Evolutionary conservation across 2,888 invertebrate genomes (phyloP), one percentile per base, ranked within the genome.

Genomic region (Margaritifera margaritifera): DNA sequence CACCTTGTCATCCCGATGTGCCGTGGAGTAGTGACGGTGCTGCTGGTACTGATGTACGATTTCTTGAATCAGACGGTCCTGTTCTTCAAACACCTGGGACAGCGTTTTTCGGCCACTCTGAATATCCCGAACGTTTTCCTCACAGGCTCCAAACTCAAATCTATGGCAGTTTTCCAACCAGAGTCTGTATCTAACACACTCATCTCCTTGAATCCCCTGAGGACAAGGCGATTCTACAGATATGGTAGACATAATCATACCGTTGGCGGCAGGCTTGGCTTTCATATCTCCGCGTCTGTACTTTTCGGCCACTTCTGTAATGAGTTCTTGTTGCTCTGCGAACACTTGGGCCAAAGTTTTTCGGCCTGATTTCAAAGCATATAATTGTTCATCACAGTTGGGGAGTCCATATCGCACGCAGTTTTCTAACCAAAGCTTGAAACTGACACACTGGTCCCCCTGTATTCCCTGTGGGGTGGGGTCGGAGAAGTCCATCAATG

Each of bases 161-260:
- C 81, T 74, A 58, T 80, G 78, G 63, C 88, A 88, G 73, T 87
- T 87, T 58, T 85, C 77, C 50, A 86, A 73, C 87, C 87, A 87
- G 1, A 83, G 75, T 70, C 81, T 82, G 72, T 84, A 87, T 54
- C 75, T 73, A 4, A 78, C 85, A 72, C 86, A 86, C 53, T 86
- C 85, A 6, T 81, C 80, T 6, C 87, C 88, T 68, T 88, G 88
- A 20, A 87, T 75, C n/a, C 88, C 88, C 69, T 87, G 86, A 0
- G 87, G 86, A 62, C 85, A 85, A 0, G 86, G 85, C 5, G n/a
- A 25, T 27, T 54, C 11, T 42, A 11, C 42, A 42, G 42, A 42
- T 8, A 42, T 42, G 42, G 42, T 42, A 2, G 54, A 24, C 6
- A 31, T 61, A 15, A 22, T n/a, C n/a, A 60, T 24, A 6, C 50